These are phyloP conservation scores for Hipposideros larvatus DNA, from an alignment of 2,797 vertebrate species.

Conservation along the genomic window DNA sequence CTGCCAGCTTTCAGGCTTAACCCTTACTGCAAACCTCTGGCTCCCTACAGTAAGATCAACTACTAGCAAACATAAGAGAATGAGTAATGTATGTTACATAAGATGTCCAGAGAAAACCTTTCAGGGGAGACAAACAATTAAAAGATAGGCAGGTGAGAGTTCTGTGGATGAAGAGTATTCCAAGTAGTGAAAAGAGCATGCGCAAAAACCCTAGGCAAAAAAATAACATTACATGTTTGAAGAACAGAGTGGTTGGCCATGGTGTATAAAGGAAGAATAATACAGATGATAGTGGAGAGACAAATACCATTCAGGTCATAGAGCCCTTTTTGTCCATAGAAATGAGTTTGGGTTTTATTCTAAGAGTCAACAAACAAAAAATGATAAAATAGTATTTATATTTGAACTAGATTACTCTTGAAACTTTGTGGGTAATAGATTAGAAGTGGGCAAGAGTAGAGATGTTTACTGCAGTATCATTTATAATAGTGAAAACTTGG, in stretches of 20 bases:
- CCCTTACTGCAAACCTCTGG: too few relatives aligned
- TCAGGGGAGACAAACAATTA: neutral
- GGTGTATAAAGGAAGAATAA: neutral
- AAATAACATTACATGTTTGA: neutral
- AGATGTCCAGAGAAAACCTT: neutral
- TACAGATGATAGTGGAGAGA: neutral
- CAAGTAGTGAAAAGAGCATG: neutral
- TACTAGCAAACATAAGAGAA: neutral
- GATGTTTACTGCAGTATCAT: neutral
- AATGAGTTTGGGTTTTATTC: neutral
- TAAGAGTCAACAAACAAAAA: neutral
- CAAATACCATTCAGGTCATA: neutral
- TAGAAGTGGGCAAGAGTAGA: neutral
- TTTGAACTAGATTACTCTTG: neutral
- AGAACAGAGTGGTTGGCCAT: neutral
- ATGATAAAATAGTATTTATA: neutral
- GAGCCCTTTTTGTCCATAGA: neutral
- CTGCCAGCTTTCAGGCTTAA: too few relatives aligned
- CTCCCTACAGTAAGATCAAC: neutral
- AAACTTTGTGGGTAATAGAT: neutral
- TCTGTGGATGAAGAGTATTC: neutral
- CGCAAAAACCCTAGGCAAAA: neutral
- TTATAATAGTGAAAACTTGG: neutral
- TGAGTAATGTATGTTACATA: neutral
- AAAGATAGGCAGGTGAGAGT: neutral